phyloP scores from a whole-genome alignment of 2,888 invertebrate genomes.

The Arrhopalites spinosus region DNA sequence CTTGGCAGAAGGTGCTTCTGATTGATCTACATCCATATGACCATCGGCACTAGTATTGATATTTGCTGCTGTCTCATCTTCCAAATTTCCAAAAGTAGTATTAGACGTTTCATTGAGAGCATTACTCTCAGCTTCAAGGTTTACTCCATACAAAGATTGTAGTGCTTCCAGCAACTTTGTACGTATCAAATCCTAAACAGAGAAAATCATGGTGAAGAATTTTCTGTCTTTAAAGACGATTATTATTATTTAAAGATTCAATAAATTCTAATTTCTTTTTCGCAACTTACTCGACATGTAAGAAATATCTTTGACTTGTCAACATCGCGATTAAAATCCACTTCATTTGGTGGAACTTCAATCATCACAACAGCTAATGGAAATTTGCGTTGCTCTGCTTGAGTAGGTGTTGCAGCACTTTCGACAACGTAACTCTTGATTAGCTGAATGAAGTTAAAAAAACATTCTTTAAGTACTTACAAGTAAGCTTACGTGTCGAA shows the following conservation, averaged over 20 bases:
- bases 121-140: neutral
- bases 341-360: slow-evolving; percentile 59
- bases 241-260: neutral
- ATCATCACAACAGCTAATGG: slow-evolving; percentile 62
- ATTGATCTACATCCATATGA: too few relatives aligned
- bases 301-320: slow-evolving; percentile 66
- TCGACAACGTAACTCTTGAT: slow-evolving; percentile 60
- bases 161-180: slow-evolving; percentile 30
- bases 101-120: neutral
- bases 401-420: slow-evolving; percentile 58
- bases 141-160: slow-evolving; percentile 36
- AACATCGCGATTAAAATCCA: slow-evolving; percentile 68
- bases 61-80: too few relatives aligned
- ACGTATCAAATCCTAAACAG: slow-evolving; percentile 31
- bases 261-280: neutral
- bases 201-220: neutral
- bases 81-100: neutral
- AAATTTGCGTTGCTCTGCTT: slow-evolving; percentile 58
- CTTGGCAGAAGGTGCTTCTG: too few relatives aligned
- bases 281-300: slow-evolving; percentile 62
- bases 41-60: too few relatives aligned
- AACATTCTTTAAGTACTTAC: too few relatives aligned
- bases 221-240: neutral
- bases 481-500: too few relatives aligned
- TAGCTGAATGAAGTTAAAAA: slow-evolving; percentile 58